phyloP scores from a whole-genome alignment of 2,113 vertebrate species.

The Lichenostomus cassidix region DNA sequence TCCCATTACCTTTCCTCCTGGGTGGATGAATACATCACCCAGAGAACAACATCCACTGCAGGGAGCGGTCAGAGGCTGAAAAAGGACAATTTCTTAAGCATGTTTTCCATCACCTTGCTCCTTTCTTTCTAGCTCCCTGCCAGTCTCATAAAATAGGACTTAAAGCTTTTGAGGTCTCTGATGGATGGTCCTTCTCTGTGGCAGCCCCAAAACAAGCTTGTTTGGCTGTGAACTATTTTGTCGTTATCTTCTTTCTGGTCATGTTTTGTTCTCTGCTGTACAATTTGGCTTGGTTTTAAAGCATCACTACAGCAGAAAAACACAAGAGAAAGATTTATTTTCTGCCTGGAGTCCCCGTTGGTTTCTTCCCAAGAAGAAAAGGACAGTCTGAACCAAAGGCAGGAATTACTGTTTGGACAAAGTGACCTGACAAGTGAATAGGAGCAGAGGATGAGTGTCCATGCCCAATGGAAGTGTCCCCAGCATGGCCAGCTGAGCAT shows the following conservation, averaged over 20 bases:
- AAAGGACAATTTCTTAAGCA: neutral
- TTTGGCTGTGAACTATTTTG: neutral
- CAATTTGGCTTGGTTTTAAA: slow-evolving; percentile 24
- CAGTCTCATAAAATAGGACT: neutral
- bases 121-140: neutral
- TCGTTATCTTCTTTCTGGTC: neutral
- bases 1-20: neutral
- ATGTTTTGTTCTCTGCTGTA: neutral
- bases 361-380: slow-evolving; percentile 30
- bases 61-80: neutral
- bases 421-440: slow-evolving; percentile 5
- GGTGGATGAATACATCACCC: neutral
- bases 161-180: neutral
- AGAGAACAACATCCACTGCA: neutral
- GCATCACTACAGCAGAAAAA: neutral
- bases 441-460: neutral
- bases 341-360: neutral
- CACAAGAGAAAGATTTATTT: slow-evolving; percentile 16
- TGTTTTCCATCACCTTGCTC: neutral
- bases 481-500: neutral
- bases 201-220: neutral
- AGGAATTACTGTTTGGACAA: slow-evolving; percentile 4
- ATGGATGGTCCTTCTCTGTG: neutral
- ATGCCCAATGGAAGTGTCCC: fast-evolving
- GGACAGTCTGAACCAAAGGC: slow-evolving; percentile 30